Conservation (phyloP, 2,113 vertebrate species). For the Bufo bufo region DNA sequence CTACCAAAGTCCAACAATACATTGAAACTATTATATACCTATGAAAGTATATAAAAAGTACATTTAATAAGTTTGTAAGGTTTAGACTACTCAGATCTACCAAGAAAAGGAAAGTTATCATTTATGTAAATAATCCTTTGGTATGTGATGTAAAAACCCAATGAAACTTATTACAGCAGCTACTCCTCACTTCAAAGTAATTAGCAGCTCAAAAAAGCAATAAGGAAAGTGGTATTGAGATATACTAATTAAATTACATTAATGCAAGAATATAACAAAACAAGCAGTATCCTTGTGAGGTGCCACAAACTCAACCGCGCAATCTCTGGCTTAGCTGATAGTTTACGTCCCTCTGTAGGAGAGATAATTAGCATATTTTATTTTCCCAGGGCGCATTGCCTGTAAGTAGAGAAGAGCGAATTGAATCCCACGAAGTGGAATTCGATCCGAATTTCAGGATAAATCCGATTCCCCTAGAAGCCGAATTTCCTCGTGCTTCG, state of each 20-base stretch:
- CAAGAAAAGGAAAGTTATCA: not conserved
- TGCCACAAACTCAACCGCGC: too few species aligned
- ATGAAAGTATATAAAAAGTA: not conserved
- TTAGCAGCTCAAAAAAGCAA: constrained; percentile 12
- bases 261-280: not conserved
- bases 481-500: too few species aligned
- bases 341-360: too few species aligned
- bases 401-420: too few species aligned
- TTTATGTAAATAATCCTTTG: not conserved
- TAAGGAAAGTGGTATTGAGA: not conserved
- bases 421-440: too few species aligned
- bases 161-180: not conserved
- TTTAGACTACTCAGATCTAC: not conserved
- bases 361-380: too few species aligned
- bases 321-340: too few species aligned
- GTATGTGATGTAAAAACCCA: not conserved
- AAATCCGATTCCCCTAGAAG: too few species aligned
- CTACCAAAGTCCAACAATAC: not conserved
- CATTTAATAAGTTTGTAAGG: not conserved
- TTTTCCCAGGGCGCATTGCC: too few species aligned
- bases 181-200: not conserved
- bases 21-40: not conserved
- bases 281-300: not conserved
- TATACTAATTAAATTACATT: not conserved
- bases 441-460: too few species aligned